phyloP scores from a whole-genome alignment of 2,113 vertebrate species.

The Alces alces region DNA sequence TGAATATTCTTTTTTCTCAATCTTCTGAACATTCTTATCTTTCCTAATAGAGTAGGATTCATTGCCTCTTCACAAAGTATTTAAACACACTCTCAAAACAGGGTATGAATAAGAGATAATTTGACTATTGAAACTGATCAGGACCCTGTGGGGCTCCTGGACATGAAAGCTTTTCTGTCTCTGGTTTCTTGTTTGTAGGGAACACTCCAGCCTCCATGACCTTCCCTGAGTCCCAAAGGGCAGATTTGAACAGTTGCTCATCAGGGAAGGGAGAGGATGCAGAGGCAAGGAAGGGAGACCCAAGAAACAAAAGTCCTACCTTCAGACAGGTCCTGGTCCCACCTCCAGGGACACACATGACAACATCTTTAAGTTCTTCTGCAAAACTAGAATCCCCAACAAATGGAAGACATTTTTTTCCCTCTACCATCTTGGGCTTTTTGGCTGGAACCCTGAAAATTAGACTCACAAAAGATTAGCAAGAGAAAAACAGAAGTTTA shows the following conservation, averaged over 20 bases:
- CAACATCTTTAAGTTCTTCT: background rate
- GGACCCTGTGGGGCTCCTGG: background rate
- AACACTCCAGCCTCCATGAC: background rate
- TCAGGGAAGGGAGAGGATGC: background rate
- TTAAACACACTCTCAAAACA: background rate
- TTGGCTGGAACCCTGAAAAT: background rate
- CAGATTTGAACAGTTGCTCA: background rate
- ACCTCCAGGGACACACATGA: background rate
- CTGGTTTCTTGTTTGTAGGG: background rate
- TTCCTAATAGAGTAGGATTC: background rate
- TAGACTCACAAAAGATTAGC: background rate
- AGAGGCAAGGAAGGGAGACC: background rate
- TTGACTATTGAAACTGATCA: background rate
- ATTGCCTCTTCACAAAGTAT: background rate
- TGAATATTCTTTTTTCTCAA: rapidly evolving
- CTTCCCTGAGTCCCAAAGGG: background rate
- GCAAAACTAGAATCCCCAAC: background rate
- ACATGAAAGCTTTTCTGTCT: background rate
- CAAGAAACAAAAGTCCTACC: background rate
- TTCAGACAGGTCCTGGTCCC: background rate
- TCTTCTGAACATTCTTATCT: background rate
- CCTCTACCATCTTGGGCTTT: background rate
- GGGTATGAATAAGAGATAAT: background rate
- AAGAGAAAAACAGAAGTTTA: background rate
- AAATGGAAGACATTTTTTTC: background rate